A percentile compares a stretch with the other conserved stretches of the same genome.
These are phyloP conservation scores for Drosophila gaucha DNA, from an alignment of 2,888 invertebrate species.

Conservation along the genomic window DNA sequence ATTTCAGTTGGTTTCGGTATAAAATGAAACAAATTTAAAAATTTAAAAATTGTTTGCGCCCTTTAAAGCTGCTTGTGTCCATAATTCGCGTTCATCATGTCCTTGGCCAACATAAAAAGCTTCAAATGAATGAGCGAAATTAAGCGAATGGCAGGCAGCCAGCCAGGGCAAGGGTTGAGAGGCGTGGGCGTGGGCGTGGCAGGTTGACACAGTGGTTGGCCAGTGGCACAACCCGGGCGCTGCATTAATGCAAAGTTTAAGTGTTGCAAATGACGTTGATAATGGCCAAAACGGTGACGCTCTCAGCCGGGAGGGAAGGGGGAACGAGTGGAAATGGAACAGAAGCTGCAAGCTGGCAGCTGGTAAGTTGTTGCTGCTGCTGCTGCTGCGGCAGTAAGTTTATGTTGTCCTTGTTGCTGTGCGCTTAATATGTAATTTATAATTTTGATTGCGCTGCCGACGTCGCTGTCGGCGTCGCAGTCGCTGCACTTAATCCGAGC, in stretches of 20 bases:
- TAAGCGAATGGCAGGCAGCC: conserved; percentile 38
- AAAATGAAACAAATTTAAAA: neutral
- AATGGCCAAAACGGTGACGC: conserved; percentile 55
- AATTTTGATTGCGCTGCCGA: conserved; percentile 69
- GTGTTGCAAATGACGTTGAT: conserved; percentile 76
- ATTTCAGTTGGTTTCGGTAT: neutral
- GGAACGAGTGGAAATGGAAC: neutral
- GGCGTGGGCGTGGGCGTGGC: neutral
- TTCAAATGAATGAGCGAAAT: conserved; percentile 56
- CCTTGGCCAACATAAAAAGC: conserved; percentile 57
- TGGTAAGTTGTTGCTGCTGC: conserved; percentile 13
- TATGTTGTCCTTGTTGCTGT: conserved; percentile 37
- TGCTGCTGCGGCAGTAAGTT: conserved; percentile 21
- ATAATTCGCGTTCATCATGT: conserved; percentile 54
- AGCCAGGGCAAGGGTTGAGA: too few relatives aligned
- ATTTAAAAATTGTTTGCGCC: conserved; percentile 7
- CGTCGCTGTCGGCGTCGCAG: conserved; percentile 11
- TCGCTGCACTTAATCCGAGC: conserved; percentile 62
- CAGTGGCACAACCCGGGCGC: conserved; percentile 36
- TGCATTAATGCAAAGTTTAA: conserved; percentile 75
- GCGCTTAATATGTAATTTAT: conserved; percentile 76
- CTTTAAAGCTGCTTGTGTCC: conserved; percentile 18
- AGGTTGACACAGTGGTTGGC: conserved; percentile 52
- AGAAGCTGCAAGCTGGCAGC: neutral
- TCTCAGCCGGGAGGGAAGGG: neutral